Percentiles rank a stretch among this genome's conserved stretches.
Conservation (phyloP, 2,888 invertebrate genomes). For the Pasiphila rectangulata region DNA sequence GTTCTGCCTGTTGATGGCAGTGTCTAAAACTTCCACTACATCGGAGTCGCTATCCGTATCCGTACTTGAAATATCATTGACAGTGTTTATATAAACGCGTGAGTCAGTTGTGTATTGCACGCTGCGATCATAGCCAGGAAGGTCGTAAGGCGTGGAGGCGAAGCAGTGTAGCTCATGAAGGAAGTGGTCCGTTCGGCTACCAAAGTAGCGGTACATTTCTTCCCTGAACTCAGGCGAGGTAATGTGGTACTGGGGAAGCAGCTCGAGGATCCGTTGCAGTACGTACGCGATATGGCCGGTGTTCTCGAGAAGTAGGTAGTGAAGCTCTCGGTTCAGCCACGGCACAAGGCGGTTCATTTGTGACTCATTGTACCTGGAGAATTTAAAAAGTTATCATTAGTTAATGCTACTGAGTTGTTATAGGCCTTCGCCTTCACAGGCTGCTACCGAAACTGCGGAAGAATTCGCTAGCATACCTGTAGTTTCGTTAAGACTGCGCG, state of each 20-base stretch:
- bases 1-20: not conserved
- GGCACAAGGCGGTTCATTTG: constrained; percentile 91
- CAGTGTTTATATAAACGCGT: constrained; percentile 74
- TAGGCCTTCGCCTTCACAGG: no score
- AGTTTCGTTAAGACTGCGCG: no score
- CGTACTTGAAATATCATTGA: constrained; percentile 75
- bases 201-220: constrained; percentile 85
- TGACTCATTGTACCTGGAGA: constrained; percentile 86
- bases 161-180: constrained; percentile 93
- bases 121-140: constrained; percentile 88
- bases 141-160: constrained; percentile 92
- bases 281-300: constrained; percentile 84
- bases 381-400: not conserved
- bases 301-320: constrained; percentile 85
- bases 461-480: no score
- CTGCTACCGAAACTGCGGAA: no score
- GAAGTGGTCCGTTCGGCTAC: constrained; percentile 89
- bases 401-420: no score
- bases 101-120: constrained; percentile 83
- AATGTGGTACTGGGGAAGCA: constrained; percentile 85
- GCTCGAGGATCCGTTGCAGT: constrained; percentile 84
- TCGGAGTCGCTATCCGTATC: constrained; percentile 66
- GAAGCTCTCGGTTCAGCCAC: constrained; percentile 93
- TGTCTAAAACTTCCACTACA: constrained; percentile 51
- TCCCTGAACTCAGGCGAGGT: constrained; percentile 86